Base-by-base conservation (phyloP, 2,113 vertebrate genomes). In the Hippoglossus stenolepis region DNA sequence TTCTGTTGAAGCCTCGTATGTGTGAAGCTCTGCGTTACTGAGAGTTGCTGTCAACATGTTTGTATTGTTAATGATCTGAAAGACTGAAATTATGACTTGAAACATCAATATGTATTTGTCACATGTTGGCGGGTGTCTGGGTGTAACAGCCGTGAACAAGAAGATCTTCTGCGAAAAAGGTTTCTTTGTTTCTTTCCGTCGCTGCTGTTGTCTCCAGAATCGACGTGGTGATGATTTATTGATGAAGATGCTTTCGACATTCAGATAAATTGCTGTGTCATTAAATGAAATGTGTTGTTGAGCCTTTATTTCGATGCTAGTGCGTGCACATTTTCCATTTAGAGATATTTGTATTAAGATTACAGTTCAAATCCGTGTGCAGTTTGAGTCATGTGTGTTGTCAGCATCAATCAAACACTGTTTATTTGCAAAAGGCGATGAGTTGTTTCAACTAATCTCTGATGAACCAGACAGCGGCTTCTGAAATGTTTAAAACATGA, bases 331-430 rank as follows among this genome's bases (percentile, higher is more conserved):
- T 73, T 60, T n/a, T 17, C 20, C 24, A 47, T 73, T 77, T 51
- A 79, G 38, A 82, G 53, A 63, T 12, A 72, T 89, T 80, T 87
- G 14, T 87, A 89, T 81, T 90, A 91, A 89, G 18, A 57, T 70
- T 61, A 54, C 17, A 61, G 31, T 8, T n/a, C 51, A n/a, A 1
- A 23, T 24, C 38, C 11, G 2, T 12, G 38, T 40, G 11, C 9
- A 40, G 11, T 11, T 3, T 40, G 12, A 7, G 20, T 62, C 21
- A 1, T 40, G 10, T n/a, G 20, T 40, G 54, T 24, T 18, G 4
- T 6, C 17, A 5, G 47, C 47, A 7, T 17, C 17, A 18, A 4
- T 47, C 14, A 47, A 47, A 47, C 45, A 47, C 28, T 6, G 35
- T 35, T 35, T 9, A 9, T 9, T 35, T 35, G 35, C 0, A 35